Evolutionary conservation across 1,140 invertebrate genomes (phyloP), one percentile per base, ranked within the genome.

Genomic region (Nasonia longicornis): DNA sequence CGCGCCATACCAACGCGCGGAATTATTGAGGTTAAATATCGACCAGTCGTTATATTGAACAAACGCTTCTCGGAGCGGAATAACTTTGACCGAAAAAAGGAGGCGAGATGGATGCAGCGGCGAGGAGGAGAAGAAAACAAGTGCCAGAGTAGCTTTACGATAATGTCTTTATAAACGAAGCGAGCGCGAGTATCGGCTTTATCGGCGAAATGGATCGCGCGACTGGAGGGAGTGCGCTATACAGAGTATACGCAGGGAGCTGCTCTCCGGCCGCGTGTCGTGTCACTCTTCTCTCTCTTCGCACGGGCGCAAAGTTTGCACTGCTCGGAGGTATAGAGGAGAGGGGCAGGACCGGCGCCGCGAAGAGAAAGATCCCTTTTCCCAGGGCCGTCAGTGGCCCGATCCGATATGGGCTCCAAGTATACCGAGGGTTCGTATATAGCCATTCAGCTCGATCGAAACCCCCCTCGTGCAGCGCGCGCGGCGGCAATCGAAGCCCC

Each of bases 101-200:
- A 42, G 10, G 10, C 38, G 38, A 42, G 38, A 8, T 42, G 8
- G 38, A 42, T 42, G 29, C 6, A 31, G 8, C 26, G 22, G 35
- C 63, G 11, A 64, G 64, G 26, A 52, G 26, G 11, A 12, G 35
- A 45, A 48, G 67, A 64, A 71, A 79, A 79, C 69, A 72, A 72
- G 70, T 6, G 4, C 4, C 31, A 6, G 31, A 63, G 69, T 45
- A 67, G 67, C 38, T 77, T 77, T 66, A 74, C 76, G 70, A 82
- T 82, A 79, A 79, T 82, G 81, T 78, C 81, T 78, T 78, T 82
- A 82, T 79, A 82, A 73, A 73, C 26, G 80, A 77, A 77, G 67
- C 52, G 52, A 58, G 52, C 77, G 52, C 77, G 70, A 52, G 77
- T 77, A 77, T 64, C 67, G 31, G 58, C 69, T 75, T 81, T 81